Evolutionary conservation across 2,888 invertebrate species (phyloP), one percentile per base, ranked within the genome.

Genomic region (Andrena hattorfiana): DNA sequence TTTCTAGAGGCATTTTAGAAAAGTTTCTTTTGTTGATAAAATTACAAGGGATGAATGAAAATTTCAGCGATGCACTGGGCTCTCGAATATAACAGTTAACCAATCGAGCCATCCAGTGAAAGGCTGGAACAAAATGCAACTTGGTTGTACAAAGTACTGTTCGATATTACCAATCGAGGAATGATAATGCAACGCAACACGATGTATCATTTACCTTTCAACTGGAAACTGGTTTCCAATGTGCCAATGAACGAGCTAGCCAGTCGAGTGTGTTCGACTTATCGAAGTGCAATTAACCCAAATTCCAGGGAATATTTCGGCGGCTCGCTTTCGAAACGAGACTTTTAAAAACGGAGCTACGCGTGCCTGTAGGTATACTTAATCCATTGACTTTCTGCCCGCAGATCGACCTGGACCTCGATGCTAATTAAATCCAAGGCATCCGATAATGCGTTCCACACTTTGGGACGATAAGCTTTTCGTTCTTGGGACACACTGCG

Each of bases 111-210:
- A n/a, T 56, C 35, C 56, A 56, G 73, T 78, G 78, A 73, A 78
- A 78, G 73, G 73, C 56, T 68, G 72, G 48, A 28, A 69, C 42
- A 70, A 59, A 79, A 23, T 23, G 10, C 35, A 35, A 68, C 56
- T 60, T 16, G 26, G 0, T 54, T 23, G 51, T 20, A 32, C 16
- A 59, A 26, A 28, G 13, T 60, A 28, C 28, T 28, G 7, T 16
- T 16, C 60, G n/a, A 60, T 16, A 28, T 28, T 59, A 23, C 30
- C 42, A 42, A 42, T 42, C 42, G 20, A 16, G 13, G 6, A 56
- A 35, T 54, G 30, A 62, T 62, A 78, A 62, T 62, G 20, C 3
- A 54, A 30, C 60, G 28, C 10, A 1, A 3, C 32, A 64, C 35
- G 26, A 72, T 59, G 35, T 30, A 6, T 20, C 28, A 26, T n/a